phyloP scores from a whole-genome alignment of 2,888 invertebrate species.

The Aphrophora alni region DNA sequence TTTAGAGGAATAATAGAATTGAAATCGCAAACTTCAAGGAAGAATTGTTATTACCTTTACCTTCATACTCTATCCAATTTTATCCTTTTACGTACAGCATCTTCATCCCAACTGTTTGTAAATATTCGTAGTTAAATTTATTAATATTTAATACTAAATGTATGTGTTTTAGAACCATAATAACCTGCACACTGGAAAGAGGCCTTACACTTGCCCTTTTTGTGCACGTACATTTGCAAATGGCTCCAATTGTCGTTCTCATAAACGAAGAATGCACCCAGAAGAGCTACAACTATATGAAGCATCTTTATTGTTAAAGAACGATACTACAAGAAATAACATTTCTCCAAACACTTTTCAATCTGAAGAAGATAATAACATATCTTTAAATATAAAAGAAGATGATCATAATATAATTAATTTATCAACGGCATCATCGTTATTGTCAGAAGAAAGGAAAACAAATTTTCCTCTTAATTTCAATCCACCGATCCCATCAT shows the following conservation, averaged over 20 bases:
- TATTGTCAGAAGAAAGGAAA: neutral
- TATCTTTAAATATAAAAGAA: neutral
- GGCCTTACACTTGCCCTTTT: constrained; percentile 64
- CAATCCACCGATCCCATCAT: neutral
- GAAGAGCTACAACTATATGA: constrained; percentile 53
- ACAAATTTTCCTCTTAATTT: neutral
- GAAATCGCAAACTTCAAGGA: no score
- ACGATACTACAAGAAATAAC: neutral
- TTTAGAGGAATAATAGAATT: no score
- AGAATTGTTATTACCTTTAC: no score
- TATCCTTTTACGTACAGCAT: no score
- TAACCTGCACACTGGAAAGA: constrained; percentile 64
- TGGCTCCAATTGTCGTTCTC: constrained; percentile 64
- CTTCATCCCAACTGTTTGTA: no score
- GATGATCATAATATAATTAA: constrained; percentile 11
- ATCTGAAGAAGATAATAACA: neutral
- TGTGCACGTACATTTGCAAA: constrained; percentile 64
- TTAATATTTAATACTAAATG: no score
- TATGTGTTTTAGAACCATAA: constrained; percentile 60
- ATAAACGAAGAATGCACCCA: constrained; percentile 63
- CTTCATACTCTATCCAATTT: no score
- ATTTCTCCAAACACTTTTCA: neutral
- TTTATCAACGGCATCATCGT: neutral
- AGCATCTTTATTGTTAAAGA: neutral
- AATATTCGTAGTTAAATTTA: no score